These are phyloP conservation scores for Marronus borbonicus DNA, from an alignment of 2,888 invertebrate genomes.

Conservation along the genomic window DNA sequence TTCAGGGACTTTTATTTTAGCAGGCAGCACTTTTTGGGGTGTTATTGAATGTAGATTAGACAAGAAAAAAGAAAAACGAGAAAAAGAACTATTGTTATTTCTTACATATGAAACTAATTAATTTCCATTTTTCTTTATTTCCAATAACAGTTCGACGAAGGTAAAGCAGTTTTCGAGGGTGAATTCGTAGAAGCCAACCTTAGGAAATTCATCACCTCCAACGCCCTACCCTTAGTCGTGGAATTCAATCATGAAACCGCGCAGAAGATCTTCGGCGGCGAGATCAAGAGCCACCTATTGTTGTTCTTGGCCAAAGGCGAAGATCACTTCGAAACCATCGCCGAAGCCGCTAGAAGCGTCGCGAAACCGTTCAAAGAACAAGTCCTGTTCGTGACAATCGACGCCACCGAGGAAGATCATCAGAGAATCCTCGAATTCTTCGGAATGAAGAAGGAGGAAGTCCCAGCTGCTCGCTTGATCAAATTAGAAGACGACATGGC, in stretches of 20 bases:
- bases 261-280: conserved; percentile 98
- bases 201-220: conserved; percentile 86
- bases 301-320: conserved; percentile 94
- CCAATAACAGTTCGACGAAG: conserved; percentile 85
- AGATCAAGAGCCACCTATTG: conserved; percentile 96
- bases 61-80: too few species aligned
- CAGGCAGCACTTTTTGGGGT: too few species aligned
- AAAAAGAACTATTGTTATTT: too few species aligned
- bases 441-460: conserved; percentile 93
- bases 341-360: conserved; percentile 84
- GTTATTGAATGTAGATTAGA: too few species aligned
- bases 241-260: conserved; percentile 99
- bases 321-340: conserved; percentile 86
- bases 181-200: conserved; percentile 79
- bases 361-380: conserved; percentile 93
- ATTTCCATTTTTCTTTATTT: neutral
- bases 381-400: conserved; percentile 95
- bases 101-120: neutral
- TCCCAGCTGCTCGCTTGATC: conserved; percentile 92
- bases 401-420: conserved; percentile 96
- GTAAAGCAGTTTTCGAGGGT: conserved; percentile 81
- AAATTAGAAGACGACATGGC: conserved; percentile 97
- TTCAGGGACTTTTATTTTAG: neutral
- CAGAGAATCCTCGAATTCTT: conserved; percentile 99
- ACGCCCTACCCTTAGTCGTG: conserved; percentile 91